These are phyloP conservation scores for Dunckerocampus dactyliophorus DNA, from an alignment of 2,113 vertebrate genomes.

Conservation along the genomic window DNA sequence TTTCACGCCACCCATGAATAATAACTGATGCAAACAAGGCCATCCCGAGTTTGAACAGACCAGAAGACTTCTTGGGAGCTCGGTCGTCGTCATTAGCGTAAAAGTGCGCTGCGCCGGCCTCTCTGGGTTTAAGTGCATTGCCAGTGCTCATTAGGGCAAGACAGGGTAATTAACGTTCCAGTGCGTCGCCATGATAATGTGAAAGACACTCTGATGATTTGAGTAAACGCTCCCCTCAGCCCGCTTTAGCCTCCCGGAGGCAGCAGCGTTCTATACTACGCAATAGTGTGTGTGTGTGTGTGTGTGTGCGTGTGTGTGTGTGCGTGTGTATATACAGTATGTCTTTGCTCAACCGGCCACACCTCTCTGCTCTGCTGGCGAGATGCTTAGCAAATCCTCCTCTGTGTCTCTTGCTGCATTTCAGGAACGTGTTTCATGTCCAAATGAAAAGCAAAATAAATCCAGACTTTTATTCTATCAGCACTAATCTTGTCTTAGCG, in stretches of 20 bases:
- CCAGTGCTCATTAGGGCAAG: slow-evolving; percentile 44
- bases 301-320: too few relatives aligned
- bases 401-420: slow-evolving; percentile 74
- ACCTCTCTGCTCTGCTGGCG: slow-evolving; percentile 72
- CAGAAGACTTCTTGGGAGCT: too few relatives aligned
- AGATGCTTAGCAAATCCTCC: slow-evolving; percentile 70
- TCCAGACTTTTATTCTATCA: slow-evolving; percentile 81
- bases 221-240: slow-evolving; percentile 49
- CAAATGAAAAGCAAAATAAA: slow-evolving; percentile 77
- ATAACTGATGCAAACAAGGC: too few relatives aligned
- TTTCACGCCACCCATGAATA: too few relatives aligned
- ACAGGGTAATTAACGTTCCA: slow-evolving; percentile 57
- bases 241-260: slow-evolving; percentile 46
- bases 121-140: slow-evolving; percentile 44
- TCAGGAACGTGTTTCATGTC: slow-evolving; percentile 81
- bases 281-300: slow-evolving; percentile 8
- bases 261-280: slow-evolving; percentile 10
- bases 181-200: slow-evolving; percentile 52
- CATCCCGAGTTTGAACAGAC: too few relatives aligned
- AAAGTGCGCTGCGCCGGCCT: slow-evolving; percentile 43
- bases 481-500: slow-evolving; percentile 45
- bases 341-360: slow-evolving; percentile 72
- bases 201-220: slow-evolving; percentile 43
- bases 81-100: slow-evolving; percentile 19
- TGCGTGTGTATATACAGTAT: slow-evolving; percentile 30